Base-by-base conservation (phyloP, 2,888 invertebrate species). In the Chymomyza fuscimana region DNA sequence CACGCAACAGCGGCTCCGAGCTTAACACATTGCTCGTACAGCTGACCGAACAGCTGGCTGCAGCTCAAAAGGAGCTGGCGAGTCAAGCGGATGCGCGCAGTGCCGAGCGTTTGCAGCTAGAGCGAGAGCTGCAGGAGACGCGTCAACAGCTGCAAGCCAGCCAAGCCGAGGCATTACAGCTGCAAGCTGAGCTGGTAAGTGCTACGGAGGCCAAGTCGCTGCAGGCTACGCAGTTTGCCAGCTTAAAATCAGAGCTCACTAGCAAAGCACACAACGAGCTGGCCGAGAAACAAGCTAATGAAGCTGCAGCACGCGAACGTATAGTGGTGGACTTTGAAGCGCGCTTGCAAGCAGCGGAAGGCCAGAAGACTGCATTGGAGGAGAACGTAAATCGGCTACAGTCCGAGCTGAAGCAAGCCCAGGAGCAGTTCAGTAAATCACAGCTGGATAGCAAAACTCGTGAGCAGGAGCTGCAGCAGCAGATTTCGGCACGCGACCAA, bases 91-190 rank as follows among this genome's bases (percentile, higher is more conserved):
- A 90, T 75, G 76, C 74, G 15, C 72, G 78, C 52, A 81, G 78
- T 15, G 68, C 74, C 19, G 84, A 86, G 15, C 82, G 82, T 32
- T 29, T 90, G 46, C 69, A 72, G 52, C 70, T 83, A 19, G 88
- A 89, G 19, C 78, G 74, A 4, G 81, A 89, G 46, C 65, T 88
- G 15, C 82, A 88, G 65, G 86, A 89, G 36, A 54, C 77, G 1
- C 78, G 76, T 2, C 88, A 89, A 46, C 84, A 77, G 15, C 65
- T 87, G 3, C 78, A 87, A 40, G 32, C 77, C 6, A 77, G 79
- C 15, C 81, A 82, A 19, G 63, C 68, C 7, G 86, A 84, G 15
- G 40, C 73, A 0, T 73, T 78, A 46, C 74, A 51, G 9, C 36
- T 81, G 22, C 77, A 71, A 7, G 63, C 32, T 36, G 76, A 78